These are phyloP conservation scores for Gallinago undulata DNA, from an alignment of 2,113 vertebrate species.

Conservation along the genomic window DNA sequence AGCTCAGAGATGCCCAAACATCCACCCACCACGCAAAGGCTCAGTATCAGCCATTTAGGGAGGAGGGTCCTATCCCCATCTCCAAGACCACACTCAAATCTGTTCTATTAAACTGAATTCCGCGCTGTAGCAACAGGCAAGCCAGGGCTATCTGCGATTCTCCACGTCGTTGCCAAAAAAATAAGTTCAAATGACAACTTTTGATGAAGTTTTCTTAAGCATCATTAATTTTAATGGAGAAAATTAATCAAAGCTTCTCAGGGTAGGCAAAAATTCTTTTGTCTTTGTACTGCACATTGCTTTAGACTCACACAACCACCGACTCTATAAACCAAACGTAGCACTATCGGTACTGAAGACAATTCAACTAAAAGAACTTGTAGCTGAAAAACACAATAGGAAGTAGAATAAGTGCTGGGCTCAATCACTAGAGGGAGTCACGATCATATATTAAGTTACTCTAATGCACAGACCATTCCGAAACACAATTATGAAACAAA, in stretches of 20 bases:
- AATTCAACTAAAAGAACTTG: background rate
- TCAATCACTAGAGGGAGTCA: constrained; percentile 64
- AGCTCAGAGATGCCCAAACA: background rate
- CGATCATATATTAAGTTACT: constrained; percentile 9
- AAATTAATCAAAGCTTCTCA: background rate
- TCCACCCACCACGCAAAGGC: background rate
- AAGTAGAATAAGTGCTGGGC: background rate
- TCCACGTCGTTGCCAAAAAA: background rate
- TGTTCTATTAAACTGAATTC: background rate
- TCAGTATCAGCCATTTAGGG: rapidly evolving
- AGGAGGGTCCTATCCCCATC: background rate
- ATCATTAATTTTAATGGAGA: background rate
- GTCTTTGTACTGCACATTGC: background rate
- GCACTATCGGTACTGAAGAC: background rate
- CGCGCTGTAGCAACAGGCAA: background rate
- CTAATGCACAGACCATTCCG: background rate
- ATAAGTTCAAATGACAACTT: background rate
- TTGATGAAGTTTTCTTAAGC: background rate
- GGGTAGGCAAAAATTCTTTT: background rate
- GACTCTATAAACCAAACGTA: background rate
- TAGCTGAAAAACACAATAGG: background rate
- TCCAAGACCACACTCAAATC: background rate
- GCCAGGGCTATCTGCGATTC: background rate
- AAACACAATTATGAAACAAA: background rate
- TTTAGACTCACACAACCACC: background rate